A percentile compares a stretch with the other conserved stretches of the same genome.
phyloP scores from a whole-genome alignment of 2,888 invertebrate species.

The Galeopsomyia nigrocyanea region DNA sequence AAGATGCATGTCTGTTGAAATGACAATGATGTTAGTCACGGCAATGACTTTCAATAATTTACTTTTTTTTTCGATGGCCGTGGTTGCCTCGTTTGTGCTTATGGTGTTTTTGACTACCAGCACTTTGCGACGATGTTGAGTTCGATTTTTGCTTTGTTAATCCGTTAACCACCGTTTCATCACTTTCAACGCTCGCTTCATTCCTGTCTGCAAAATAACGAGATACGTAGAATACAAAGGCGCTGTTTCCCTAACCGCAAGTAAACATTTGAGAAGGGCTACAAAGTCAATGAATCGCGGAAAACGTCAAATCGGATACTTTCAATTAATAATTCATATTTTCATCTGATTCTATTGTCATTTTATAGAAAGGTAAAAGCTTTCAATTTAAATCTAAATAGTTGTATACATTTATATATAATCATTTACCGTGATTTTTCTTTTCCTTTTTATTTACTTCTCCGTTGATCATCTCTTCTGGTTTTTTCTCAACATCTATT shows the following conservation, averaged over 20 bases:
- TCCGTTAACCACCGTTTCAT: constrained; percentile 27
- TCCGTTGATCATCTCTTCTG: constrained; percentile 31
- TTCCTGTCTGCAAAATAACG: constrained; percentile 30
- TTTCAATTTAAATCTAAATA: too few species aligned
- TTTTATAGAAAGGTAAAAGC: too few species aligned
- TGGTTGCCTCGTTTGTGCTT: constrained; percentile 49
- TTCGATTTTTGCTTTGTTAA: constrained; percentile 29
- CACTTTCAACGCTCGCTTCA: constrained; percentile 5
- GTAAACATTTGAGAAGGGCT: too few species aligned
- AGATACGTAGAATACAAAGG: not conserved
- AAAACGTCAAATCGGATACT: too few species aligned
- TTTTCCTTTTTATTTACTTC: constrained; percentile 17
- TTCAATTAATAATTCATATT: too few species aligned
- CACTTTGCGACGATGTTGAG: not conserved
- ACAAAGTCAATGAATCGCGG: too few species aligned
- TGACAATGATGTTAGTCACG: not conserved
- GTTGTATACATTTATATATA: not conserved
- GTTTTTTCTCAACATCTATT: constrained; percentile 4
- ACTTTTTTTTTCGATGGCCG: constrained; percentile 55
- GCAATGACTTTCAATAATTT: constrained; percentile 19
- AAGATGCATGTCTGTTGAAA: not conserved
- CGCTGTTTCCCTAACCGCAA: not conserved
- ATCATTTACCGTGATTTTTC: constrained; percentile 25
- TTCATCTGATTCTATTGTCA: too few species aligned
- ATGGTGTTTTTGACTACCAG: constrained; percentile 26